A percentile compares a stretch with the other conserved stretches of the same genome.
Evolutionary conservation across 92 coral and sea anemone genomes (phyloP).

Genomic region (Plumapathes pennacea): DNA sequence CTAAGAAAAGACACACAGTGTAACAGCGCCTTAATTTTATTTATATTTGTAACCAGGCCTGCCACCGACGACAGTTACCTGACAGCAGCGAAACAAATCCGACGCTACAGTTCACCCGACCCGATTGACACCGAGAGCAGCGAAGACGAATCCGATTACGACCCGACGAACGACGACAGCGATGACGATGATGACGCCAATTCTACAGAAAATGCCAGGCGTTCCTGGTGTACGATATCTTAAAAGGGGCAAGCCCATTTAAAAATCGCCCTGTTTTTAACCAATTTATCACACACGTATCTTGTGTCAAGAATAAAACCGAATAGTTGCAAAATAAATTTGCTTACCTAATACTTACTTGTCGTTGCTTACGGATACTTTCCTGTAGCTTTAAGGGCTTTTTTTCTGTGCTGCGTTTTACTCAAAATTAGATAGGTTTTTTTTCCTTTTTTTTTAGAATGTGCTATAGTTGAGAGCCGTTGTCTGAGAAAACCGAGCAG

Average conservation of each 20-base stretch:
- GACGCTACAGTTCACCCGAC: constrained; percentile 75
- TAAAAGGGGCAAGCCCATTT: constrained; percentile 26
- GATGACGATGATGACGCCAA: constrained; percentile 84
- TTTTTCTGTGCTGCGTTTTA: no score
- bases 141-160: constrained; percentile 79
- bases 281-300: background rate
- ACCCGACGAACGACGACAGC: constrained; percentile 48
- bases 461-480: no score
- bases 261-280: no score
- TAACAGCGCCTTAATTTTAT: no score
- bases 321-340: no score
- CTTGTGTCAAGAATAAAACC: background rate
- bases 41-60: constrained; percentile 39
- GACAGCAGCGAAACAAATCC: constrained; percentile 81
- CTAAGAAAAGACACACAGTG: no score
- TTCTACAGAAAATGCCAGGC: constrained; percentile 36
- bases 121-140: constrained; percentile 91
- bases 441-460: no score
- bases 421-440: no score
- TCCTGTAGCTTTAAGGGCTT: no score
- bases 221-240: constrained; percentile 95
- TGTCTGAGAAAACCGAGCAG: no score
- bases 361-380: no score
- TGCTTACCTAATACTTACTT: no score
- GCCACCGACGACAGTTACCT: constrained; percentile 78